These are phyloP conservation scores for Otus scops DNA, from an alignment of 2,797 vertebrate species.

Conservation along the genomic window DNA sequence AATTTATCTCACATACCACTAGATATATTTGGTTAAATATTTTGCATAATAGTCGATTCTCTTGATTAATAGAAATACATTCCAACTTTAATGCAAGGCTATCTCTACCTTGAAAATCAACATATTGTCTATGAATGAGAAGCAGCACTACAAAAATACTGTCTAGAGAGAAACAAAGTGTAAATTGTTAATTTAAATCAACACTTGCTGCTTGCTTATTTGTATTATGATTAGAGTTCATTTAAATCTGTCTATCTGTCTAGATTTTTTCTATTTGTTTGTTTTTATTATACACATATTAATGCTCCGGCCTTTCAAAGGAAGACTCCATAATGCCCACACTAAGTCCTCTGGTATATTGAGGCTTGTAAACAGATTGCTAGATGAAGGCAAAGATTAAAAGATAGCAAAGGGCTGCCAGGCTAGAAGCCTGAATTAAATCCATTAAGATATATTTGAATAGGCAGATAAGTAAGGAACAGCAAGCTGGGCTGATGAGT, in stretches of 20 bases:
- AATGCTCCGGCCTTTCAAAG: neutral
- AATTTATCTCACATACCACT: neutral
- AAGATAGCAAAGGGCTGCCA: constrained; percentile 24
- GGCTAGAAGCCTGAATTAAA: constrained; percentile 48
- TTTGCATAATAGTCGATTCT: neutral
- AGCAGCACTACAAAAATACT: neutral
- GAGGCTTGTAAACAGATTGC: constrained; percentile 4
- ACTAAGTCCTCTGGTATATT: neutral
- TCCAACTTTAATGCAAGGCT: neutral
- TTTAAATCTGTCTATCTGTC: neutral
- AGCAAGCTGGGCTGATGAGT: constrained; percentile 11
- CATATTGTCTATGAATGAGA: neutral
- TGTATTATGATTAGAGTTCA: neutral
- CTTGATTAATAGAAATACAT: neutral
- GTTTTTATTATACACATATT: neutral
- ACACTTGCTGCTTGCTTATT: neutral
- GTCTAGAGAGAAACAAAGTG: neutral
- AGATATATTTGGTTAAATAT: neutral
- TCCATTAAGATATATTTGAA: constrained; percentile 51
- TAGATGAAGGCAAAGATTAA: constrained; percentile 34
- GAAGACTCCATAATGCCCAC: neutral
- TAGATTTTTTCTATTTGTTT: neutral
- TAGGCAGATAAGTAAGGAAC: constrained; percentile 41
- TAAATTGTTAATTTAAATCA: neutral
- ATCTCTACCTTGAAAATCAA: neutral